Evolutionary conservation across 2,797 vertebrate species (phyloP).

Genomic region (Semaprochilodus insignis): DNA sequence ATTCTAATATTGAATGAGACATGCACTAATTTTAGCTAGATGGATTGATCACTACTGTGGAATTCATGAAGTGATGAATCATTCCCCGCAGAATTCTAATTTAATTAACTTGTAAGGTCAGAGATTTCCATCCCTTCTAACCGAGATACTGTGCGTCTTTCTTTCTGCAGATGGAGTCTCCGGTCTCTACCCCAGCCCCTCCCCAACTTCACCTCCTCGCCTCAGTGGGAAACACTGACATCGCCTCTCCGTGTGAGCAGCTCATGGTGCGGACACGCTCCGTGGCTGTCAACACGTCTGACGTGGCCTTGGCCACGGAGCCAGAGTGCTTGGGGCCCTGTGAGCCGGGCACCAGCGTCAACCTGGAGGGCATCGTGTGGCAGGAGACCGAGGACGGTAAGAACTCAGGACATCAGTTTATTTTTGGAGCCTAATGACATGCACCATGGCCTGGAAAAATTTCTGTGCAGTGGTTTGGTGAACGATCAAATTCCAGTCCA

Average conservation of each 20-base stretch:
- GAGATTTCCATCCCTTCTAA: constrained; percentile 52
- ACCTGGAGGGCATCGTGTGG: constrained; percentile 99
- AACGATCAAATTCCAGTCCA: neutral
- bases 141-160: constrained; percentile 53
- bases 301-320: constrained; percentile 94
- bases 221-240: constrained; percentile 90
- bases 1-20: too few relatives aligned
- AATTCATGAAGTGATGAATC: neutral
- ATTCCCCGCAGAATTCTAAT: constrained; percentile 14
- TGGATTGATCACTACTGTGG: too few relatives aligned
- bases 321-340: constrained; percentile 98
- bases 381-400: constrained; percentile 98
- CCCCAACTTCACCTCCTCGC: constrained; percentile 94
- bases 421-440: neutral
- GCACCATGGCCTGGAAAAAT: neutral
- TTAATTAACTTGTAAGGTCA: neutral
- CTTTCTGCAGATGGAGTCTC: constrained; percentile 93
- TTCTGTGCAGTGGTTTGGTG: neutral
- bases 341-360: constrained; percentile 97
- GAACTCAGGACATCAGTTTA: constrained; percentile 55
- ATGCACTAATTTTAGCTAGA: too few relatives aligned
- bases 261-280: constrained; percentile 99
- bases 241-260: constrained; percentile 96
- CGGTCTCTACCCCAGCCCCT: constrained; percentile 92
- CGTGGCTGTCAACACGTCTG: constrained; percentile 95